Evolutionary conservation across 2,113 vertebrate genomes (phyloP), one percentile per base, ranked within the genome.

Genomic region (Mixornis gularis): DNA sequence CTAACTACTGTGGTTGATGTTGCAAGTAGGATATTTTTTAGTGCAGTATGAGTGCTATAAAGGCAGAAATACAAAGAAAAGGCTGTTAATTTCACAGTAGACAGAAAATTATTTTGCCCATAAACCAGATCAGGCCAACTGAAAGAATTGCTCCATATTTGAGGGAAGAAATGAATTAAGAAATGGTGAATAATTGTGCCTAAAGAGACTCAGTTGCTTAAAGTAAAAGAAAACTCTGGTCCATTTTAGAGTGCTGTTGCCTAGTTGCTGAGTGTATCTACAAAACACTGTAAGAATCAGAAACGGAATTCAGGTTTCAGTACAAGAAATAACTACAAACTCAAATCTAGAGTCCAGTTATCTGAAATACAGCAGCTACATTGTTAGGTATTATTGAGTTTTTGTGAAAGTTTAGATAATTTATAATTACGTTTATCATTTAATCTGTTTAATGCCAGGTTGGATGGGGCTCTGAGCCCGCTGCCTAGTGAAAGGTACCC

Each of bases 201-300:
- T 90, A 90, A 92, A 80, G 44, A 92, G 53, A 93, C 32, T 12
- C 63, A 87, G 29, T 13, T 94, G 53, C 36, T 93, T 69, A 88
- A 90, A 89, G 60, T 63, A 38, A 87, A 93, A 59, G 51, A 92
- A 92, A 92, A 41, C 20, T 77, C 38, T 66, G 34, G 29, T 56
- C 62, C 53, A 43, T 84, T 91, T 92, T 79, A 59, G 21, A 70
- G 44, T 41, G 4, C 16, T 44, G 43, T 85, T 95, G 79, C 71
- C 79, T 78, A 90, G 41, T 32, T 90, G 79, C 32, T 74, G 69
- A 56, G 48, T 82, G 41, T 63, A 86, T 92, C 55, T 93, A n/a
- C 10, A 51, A 88, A 89, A 79, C 51, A 62, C 59, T 34, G 26
- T 53, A 52, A 82, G 19, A 77, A 27, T 73, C 43, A 83, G 41